Evolutionary conservation across 2,888 invertebrate genomes (phyloP), one percentile per base, ranked within the genome.

Genomic region (Lasioglossum malachurum): DNA sequence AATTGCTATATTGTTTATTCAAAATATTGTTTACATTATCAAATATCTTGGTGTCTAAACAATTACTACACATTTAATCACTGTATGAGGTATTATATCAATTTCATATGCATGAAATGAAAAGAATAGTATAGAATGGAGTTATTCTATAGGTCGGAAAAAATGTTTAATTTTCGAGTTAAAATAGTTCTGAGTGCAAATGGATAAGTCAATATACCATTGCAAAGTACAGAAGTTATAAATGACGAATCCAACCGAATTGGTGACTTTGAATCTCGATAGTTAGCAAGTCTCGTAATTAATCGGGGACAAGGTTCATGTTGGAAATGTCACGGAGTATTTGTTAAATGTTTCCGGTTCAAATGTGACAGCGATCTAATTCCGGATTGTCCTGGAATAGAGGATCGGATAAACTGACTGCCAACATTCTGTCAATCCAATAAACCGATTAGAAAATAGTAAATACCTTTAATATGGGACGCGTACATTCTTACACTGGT

Each of bases 271-370:
- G 60, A 31, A 16, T 53, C 35, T 19, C 49, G 35, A 67, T 67
- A 35, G 35, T 23, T 71, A 72, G 60, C 41, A 76, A 81, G 57
- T 76, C 46, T 71, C 46, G 53, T 81, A 81, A 81, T 81, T 76
- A 75, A 76, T 81, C 23, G 76, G 71, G 77, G 49, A 49, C 46
- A 31, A 31, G 35, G 69, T 27, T 69, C 38, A 46, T 23, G 19
- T 49, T 78, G 77, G 77, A 49, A 78, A 78, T 53, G 49, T 69
- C 49, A 38, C 46, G 35, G 35, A n/a, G 77, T 46, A 78, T 78
- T 69, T 78, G 77, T 78, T 78, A 53, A 78, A 78, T 49, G 49
- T 69, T 69, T 78, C 69, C 77, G 49, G 23, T 69, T 69, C 69
- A 69, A 49, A 78, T 78, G 77, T 49, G 60, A 60, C 60, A 12